Percentiles rank a stretch among this genome's conserved stretches.
phyloP scores from a whole-genome alignment of 2,888 invertebrate genomes.

The Mycalesis mineus region DNA sequence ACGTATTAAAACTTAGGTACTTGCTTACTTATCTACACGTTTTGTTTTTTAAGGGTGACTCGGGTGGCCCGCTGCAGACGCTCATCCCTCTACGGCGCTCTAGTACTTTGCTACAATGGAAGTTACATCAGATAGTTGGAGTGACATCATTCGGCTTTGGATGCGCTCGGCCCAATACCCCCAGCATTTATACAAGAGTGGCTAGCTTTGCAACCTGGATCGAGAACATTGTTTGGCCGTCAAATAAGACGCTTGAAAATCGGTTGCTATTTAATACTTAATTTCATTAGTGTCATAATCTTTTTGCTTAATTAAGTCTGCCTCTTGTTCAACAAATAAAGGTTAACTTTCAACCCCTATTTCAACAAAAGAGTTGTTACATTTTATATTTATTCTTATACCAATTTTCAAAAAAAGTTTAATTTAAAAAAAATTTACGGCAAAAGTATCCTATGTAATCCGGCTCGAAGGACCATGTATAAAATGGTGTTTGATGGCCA shows the following conservation, averaged over 20 bases:
- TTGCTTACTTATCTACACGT: too few species aligned
- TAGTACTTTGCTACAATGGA: neutral
- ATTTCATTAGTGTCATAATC: neutral
- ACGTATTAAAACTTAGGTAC: too few species aligned
- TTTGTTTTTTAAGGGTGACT: conserved; percentile 20
- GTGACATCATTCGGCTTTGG: conserved; percentile 36
- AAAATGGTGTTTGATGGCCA: too few species aligned
- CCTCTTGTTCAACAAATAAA: too few species aligned
- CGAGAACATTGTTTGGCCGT: conserved; percentile 22
- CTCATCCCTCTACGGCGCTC: neutral
- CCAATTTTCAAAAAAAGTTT: too few species aligned
- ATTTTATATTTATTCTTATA: too few species aligned
- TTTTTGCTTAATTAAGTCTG: too few species aligned
- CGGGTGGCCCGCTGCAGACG: conserved; percentile 22
- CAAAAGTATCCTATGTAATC: too few species aligned
- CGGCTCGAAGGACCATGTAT: too few species aligned
- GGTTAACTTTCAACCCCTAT: too few species aligned
- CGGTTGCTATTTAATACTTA: conserved; percentile 3
- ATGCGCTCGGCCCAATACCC: conserved; percentile 30
- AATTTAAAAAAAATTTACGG: too few species aligned
- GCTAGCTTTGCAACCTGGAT: conserved; percentile 34
- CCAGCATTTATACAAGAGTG: conserved; percentile 35
- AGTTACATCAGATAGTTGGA: conserved; percentile 21
- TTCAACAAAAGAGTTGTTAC: too few species aligned
- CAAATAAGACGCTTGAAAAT: neutral